Evolutionary conservation across 2,888 invertebrate genomes (phyloP).

Genomic region (Drosophila subsilvestris): DNA sequence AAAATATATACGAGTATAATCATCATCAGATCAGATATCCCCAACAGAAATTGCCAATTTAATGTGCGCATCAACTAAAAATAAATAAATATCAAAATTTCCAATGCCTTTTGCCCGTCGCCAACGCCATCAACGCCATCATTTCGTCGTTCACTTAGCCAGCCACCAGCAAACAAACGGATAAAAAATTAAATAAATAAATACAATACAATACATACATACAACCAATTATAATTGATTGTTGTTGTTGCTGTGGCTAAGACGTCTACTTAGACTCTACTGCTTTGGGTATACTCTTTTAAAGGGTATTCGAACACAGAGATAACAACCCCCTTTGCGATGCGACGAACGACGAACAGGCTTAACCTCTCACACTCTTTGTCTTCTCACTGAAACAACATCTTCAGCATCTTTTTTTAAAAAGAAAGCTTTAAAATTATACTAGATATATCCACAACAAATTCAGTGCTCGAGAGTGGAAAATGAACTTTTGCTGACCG

Average conservation of each 20-base stretch:
- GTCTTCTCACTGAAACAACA: no score
- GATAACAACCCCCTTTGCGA: no score
- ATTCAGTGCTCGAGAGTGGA: neutral
- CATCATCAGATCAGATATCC: constrained; percentile 37
- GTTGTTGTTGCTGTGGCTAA: constrained; percentile 15
- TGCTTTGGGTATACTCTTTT: neutral
- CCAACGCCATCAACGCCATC: constrained; percentile 12
- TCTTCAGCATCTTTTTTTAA: no score
- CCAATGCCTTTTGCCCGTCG: constrained; percentile 43
- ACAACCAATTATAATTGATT: constrained; percentile 60
- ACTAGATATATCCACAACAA: neutral
- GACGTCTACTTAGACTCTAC: constrained; percentile 16
- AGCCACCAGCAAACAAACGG: constrained; percentile 17
- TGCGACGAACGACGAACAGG: no score
- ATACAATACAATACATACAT: constrained; percentile 45
- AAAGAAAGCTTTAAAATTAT: neutral
- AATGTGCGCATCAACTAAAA: constrained; percentile 73
- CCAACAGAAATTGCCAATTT: constrained; percentile 53
- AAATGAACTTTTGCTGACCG: neutral
- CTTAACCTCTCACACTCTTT: neutral
- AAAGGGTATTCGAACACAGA: no score
- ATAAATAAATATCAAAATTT: constrained; percentile 60
- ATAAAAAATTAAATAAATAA: constrained; percentile 41
- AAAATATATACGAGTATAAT: constrained; percentile 22
- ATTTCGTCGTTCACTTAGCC: constrained; percentile 29